Evolutionary conservation across 2,113 vertebrate species (phyloP).

Genomic region (Leucoraja erinaceus): DNA sequence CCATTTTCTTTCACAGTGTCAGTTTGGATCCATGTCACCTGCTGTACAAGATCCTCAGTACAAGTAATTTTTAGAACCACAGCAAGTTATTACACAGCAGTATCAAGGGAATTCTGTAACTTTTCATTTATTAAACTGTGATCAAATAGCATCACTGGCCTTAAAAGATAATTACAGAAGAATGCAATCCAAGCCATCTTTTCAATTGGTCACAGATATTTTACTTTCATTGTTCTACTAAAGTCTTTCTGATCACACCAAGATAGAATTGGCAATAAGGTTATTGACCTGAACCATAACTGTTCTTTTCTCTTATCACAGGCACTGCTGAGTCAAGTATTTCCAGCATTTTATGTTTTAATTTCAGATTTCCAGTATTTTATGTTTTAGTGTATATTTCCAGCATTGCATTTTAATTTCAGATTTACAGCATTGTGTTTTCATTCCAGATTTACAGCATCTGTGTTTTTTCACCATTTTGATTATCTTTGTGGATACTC

Average conservation of each 20-base stretch:
- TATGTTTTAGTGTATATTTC: too few species aligned
- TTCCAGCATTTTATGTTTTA: too few species aligned
- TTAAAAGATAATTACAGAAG: background rate
- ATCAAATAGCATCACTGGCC: background rate
- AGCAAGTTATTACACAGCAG: background rate
- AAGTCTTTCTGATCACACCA: background rate
- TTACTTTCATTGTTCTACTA: background rate
- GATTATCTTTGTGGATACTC: background rate
- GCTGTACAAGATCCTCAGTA: background rate
- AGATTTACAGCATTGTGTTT: background rate
- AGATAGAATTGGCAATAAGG: too few species aligned
- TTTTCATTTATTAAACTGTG: background rate
- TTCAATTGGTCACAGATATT: background rate
- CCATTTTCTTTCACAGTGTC: background rate
- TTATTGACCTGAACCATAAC: too few species aligned
- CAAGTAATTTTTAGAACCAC: background rate
- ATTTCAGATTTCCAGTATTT: too few species aligned
- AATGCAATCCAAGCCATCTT: background rate
- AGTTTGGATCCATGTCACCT: background rate
- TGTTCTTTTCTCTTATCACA: too few species aligned
- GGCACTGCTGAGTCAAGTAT: too few species aligned
- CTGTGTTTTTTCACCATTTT: background rate
- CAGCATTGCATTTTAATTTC: too few species aligned
- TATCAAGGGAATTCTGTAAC: background rate
- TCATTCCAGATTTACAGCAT: background rate